Evolutionary conservation across 1,140 invertebrate species (phyloP).

Genomic region (Tyrophagus putrescentiae): DNA sequence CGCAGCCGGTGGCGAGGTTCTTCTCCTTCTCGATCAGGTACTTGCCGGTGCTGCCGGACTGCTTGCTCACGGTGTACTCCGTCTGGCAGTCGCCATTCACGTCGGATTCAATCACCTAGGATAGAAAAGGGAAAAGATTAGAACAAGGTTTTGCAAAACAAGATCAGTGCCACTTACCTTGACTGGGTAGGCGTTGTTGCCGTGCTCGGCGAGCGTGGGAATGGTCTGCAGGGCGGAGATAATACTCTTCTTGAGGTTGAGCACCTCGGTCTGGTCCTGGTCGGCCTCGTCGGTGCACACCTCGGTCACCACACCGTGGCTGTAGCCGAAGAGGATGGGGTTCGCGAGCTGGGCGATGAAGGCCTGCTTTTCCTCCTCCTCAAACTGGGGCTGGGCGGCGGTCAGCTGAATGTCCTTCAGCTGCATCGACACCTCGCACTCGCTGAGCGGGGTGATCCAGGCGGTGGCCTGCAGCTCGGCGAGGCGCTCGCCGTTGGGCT

Average conservation of each 20-base stretch:
- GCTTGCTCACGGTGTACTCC: slow-evolving; percentile 3
- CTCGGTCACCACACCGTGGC: slow-evolving; percentile 10
- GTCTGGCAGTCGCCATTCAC: slow-evolving; percentile 20
- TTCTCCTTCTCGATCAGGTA: background rate
- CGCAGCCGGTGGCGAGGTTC: background rate
- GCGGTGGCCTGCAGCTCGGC: slow-evolving; percentile 14
- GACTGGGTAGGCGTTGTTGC: background rate
- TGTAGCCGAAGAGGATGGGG: slow-evolving; percentile 15
- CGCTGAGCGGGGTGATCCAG: background rate
- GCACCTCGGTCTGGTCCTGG: background rate
- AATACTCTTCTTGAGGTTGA: slow-evolving; percentile 22
- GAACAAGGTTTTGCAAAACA: background rate
- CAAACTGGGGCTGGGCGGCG: background rate
- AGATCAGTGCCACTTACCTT: slow-evolving; percentile 2
- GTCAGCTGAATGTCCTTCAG: background rate
- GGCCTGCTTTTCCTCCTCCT: background rate
- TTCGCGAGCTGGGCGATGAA: background rate
- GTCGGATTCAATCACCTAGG: slow-evolving; percentile 17
- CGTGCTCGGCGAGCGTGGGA: background rate
- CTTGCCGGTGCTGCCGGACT: background rate
- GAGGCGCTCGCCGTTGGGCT: too few species aligned
- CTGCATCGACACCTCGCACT: slow-evolving; percentile 17
- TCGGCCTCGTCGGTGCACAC: slow-evolving; percentile 13
- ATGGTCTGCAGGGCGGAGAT: slow-evolving; percentile 19
- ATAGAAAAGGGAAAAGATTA: background rate